These are phyloP conservation scores for Pseudopleuronectes americanus DNA, from an alignment of 2,797 vertebrate genomes.

Conservation along the genomic window DNA sequence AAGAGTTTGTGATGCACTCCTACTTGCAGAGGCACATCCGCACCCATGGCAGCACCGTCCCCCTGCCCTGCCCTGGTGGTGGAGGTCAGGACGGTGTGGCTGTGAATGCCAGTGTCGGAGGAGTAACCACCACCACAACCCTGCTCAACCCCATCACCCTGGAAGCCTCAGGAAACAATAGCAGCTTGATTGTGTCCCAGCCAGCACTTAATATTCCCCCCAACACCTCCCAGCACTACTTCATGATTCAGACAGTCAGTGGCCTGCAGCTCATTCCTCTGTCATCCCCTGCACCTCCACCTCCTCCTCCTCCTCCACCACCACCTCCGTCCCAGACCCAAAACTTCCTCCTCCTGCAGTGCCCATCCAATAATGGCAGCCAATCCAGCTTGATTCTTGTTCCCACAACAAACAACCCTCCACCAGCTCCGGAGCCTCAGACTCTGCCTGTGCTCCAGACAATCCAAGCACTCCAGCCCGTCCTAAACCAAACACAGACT, in stretches of 20 bases:
- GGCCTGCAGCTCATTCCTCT: slow-evolving; percentile 93
- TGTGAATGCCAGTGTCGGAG: slow-evolving; percentile 78
- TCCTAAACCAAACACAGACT: slow-evolving; percentile 80
- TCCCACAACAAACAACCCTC: slow-evolving; percentile 74
- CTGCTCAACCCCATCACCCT: slow-evolving; percentile 87
- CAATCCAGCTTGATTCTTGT: slow-evolving; percentile 85
- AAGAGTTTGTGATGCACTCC: slow-evolving; percentile 94
- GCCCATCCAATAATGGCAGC: slow-evolving; percentile 78
- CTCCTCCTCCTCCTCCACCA: slow-evolving; percentile 82
- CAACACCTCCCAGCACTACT: slow-evolving; percentile 89
- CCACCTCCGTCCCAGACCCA: slow-evolving; percentile 83
- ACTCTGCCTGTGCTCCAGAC: slow-evolving; percentile 83
- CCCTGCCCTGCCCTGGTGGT: slow-evolving; percentile 39
- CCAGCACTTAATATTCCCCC: slow-evolving; percentile 87
- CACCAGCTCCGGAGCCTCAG: slow-evolving; percentile 68
- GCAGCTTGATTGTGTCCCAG: slow-evolving; percentile 85
- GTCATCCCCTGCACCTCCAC: slow-evolving; percentile 78
- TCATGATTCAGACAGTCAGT: slow-evolving; percentile 91
- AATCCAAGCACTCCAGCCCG: slow-evolving; percentile 84
- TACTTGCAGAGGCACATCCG: slow-evolving; percentile 93
- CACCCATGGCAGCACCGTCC: slow-evolving; percentile 80
- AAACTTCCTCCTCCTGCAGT: slow-evolving; percentile 84
- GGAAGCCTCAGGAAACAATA: slow-evolving; percentile 83
- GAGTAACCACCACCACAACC: slow-evolving; percentile 75
- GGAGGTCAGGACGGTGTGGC: slow-evolving; percentile 73